Evolutionary conservation across 2,888 invertebrate genomes (phyloP).

Genomic region (Drosophila affinis): DNA sequence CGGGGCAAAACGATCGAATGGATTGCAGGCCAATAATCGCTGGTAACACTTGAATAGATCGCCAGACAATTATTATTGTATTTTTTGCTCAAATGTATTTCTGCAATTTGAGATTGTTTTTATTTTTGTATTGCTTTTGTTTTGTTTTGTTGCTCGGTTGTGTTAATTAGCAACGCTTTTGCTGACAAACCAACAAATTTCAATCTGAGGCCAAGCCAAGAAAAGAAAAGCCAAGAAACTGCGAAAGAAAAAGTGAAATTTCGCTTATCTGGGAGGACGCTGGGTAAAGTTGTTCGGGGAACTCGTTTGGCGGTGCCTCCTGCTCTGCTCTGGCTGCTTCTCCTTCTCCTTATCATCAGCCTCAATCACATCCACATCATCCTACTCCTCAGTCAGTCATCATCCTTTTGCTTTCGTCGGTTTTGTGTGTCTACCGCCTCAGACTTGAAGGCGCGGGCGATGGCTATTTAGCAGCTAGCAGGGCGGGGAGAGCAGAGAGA

Average conservation of each 20-base stretch:
- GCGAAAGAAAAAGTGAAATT: constrained; percentile 71
- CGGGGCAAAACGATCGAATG: constrained; percentile 17
- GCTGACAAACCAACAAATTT: constrained; percentile 17
- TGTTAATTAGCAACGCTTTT: constrained; percentile 50
- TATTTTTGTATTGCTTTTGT: constrained; percentile 1
- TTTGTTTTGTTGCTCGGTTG: constrained; percentile 12
- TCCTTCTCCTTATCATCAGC: background rate
- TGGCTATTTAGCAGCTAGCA: constrained; percentile 21
- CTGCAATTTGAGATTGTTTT: constrained; percentile 30
- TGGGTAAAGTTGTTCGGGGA: constrained; percentile 34
- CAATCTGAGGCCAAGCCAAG: background rate
- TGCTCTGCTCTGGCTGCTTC: background rate
- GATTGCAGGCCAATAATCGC: constrained; percentile 7
- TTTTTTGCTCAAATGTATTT: constrained; percentile 10
- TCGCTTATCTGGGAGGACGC: constrained; percentile 18
- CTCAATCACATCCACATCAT: background rate
- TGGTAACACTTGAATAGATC: constrained; percentile 21
- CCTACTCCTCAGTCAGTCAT: background rate
- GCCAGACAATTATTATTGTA: constrained; percentile 10
- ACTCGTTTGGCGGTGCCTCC: constrained; percentile 45
- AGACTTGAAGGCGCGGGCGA: constrained; percentile 59
- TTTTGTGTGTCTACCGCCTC: background rate
- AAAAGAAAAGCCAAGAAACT: constrained; percentile 15
- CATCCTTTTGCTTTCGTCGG: constrained; percentile 75
- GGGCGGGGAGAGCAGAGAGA: background rate